Evolutionary conservation across 1,140 invertebrate species (phyloP), one percentile per base, ranked within the genome.

Genomic region (Drosophila hydei): DNA sequence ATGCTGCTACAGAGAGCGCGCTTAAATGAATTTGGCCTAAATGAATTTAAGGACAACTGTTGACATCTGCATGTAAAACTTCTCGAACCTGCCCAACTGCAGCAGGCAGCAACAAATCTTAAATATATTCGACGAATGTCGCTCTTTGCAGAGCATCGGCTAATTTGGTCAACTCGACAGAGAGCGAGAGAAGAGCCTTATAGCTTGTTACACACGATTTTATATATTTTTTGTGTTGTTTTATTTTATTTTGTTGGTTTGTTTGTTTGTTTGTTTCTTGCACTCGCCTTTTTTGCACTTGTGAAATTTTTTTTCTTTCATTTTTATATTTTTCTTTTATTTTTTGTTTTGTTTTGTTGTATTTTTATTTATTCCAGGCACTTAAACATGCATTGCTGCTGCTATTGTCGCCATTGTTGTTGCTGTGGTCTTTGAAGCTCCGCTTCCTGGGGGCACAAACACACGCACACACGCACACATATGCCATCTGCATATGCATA

Each of bases 261-360:
- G 58, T 62, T 65, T 58, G 69, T 72, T 72, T 73, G 63, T 72
- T 61, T 73, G 64, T 73, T 68, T 61, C 50, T 73, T 73, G 70
- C 70, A 73, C 70, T 60, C 64, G 51, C 70, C 70, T 68, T 73
- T 33, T 73, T 73, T 69, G 65, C 58, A 68, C 65, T 45, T 52
- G 36, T 68, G 38, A 21, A 21, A 61, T 54, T 55, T 59, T 70
- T 30, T 51, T 18, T 5, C 42, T 50, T 58, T 42, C n/a, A 7
- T 55, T 23, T 11, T 42, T 55, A 55, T 40, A 16, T 56, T 40
- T 40, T 42, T 58, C n/a, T 58, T 9, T 12, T 11, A 16, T 42
- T 9, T 27, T 23, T 47, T 38, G 18, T 36, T 62, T 40, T 58
- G 38, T 54, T 18, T 23, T 43, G 25, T 38, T 38, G 7, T 33